Evolutionary conservation across 2,888 invertebrate species (phyloP).

Genomic region (Serripes groenlandicus): DNA sequence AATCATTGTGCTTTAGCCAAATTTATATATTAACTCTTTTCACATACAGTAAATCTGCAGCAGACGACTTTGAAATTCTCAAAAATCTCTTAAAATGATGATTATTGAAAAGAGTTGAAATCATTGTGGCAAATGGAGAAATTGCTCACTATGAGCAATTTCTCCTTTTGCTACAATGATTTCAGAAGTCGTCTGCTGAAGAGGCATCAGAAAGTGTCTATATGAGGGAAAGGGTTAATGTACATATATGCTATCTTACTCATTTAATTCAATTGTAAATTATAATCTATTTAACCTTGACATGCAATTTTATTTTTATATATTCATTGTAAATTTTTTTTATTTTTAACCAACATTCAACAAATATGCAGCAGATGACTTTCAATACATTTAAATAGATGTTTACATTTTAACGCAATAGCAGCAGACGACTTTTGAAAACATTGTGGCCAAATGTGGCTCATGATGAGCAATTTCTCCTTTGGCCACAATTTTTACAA

Average conservation of each 20-base stretch:
- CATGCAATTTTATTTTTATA: too few relatives aligned
- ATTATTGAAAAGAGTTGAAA: neutral
- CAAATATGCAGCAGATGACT: too few relatives aligned
- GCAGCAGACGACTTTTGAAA: too few relatives aligned
- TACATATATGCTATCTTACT: too few relatives aligned
- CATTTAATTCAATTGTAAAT: neutral
- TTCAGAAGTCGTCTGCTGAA: neutral
- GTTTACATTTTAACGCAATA: too few relatives aligned
- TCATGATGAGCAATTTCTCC: too few relatives aligned
- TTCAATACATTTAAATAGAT: too few relatives aligned
- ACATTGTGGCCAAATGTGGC: too few relatives aligned
- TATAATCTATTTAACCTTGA: conserved; percentile 13
- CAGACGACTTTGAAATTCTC: neutral
- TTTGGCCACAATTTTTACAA: too few relatives aligned
- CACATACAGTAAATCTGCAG: neutral
- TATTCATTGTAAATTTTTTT: too few relatives aligned
- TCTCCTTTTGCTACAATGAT: neutral
- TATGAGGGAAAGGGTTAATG: neutral
- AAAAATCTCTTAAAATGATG: neutral
- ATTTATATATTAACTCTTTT: too few relatives aligned
- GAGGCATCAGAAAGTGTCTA: neutral
- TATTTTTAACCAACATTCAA: too few relatives aligned
- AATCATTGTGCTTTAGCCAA: neutral
- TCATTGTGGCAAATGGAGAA: neutral
- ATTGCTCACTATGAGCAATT: neutral